Evolutionary conservation across 2,113 vertebrate genomes (phyloP), one percentile per base, ranked within the genome.

Genomic region (Odontesthes bonariensis): DNA sequence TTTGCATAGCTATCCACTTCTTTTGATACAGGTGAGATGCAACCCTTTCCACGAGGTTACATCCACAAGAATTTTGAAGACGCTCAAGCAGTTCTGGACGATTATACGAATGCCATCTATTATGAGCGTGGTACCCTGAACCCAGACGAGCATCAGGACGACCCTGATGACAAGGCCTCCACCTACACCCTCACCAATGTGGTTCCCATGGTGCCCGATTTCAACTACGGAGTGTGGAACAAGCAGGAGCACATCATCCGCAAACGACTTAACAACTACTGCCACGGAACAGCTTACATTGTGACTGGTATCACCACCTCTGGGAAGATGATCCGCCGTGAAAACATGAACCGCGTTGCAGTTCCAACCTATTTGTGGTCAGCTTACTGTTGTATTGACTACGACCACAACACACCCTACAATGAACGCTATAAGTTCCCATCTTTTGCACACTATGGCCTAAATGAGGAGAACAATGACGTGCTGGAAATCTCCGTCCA

Each of bases 121-220:
- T 93, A 89, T 0, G 90, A 92, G 56, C 86, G 92, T 0, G 92
- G 88, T 1, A 77, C 86, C 46, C 88, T 94, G 27, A 94, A 91
- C 80, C 91, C 92, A 0, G 92, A 92, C 8, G 81, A 88, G 76
- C 93, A 94, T 65, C 92, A 94, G 84, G 76, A 82, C 0, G 77
- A 92, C 0, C 89, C 23, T 0, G 81, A 90, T 0, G 93, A 94
- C 92, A 93, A 93, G 77, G 89, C 92, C 31, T 79, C 93, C 69
- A 92, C 93, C 33, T 94, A 94, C 88, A 93, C 92, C 33, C 84
- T 94, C 65, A 94, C 93, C 58, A 93, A 94, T 12, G 84, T 93
- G 1, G 91, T 94, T 11, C 93, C 92, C 0, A 23, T 90, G 73
- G 22, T 81, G 46, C 84, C 77, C 1, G 86, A 90, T 16, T 93